phyloP scores from a whole-genome alignment of 2,797 vertebrate genomes.

The Numenius phaeopus region DNA sequence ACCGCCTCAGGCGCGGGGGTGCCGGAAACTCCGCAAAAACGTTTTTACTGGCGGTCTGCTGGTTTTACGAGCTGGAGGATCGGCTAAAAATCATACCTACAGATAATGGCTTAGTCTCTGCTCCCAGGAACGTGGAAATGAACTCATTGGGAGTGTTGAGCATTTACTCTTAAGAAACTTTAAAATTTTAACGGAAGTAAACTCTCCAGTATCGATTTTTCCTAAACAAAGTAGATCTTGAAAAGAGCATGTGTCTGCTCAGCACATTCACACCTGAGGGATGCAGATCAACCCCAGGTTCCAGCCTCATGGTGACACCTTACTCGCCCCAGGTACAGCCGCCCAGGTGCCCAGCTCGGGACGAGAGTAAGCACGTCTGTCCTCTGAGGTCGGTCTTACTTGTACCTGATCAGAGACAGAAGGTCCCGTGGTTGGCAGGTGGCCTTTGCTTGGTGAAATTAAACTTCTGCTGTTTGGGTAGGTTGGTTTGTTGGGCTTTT shows the following conservation, averaged over 20 bases:
- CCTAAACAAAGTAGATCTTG: neutral
- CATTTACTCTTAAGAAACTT: accelerated
- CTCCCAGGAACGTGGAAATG: accelerated
- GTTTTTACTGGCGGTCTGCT: accelerated
- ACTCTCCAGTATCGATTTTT: accelerated
- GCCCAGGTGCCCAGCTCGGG: no score
- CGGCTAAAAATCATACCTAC: accelerated
- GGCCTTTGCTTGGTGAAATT: neutral
- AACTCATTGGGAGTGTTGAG: no score
- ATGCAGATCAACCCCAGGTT: neutral
- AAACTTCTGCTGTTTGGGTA: neutral
- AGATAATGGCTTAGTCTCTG: neutral
- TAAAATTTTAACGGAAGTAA: neutral
- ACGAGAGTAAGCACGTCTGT: accelerated
- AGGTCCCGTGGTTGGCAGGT: neutral
- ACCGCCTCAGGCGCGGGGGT: accelerated
- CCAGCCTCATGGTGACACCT: accelerated
- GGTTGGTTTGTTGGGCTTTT: neutral
- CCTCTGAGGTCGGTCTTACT: neutral
- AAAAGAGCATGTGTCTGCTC: accelerated
- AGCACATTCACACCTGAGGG: neutral
- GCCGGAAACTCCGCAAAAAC: neutral
- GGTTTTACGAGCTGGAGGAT: neutral
- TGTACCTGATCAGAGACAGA: neutral
- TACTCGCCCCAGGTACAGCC: neutral